Percentiles rank a stretch among this genome's conserved stretches.
phyloP scores from a whole-genome alignment of 2,888 invertebrate genomes.

The Tipula lateralis region DNA sequence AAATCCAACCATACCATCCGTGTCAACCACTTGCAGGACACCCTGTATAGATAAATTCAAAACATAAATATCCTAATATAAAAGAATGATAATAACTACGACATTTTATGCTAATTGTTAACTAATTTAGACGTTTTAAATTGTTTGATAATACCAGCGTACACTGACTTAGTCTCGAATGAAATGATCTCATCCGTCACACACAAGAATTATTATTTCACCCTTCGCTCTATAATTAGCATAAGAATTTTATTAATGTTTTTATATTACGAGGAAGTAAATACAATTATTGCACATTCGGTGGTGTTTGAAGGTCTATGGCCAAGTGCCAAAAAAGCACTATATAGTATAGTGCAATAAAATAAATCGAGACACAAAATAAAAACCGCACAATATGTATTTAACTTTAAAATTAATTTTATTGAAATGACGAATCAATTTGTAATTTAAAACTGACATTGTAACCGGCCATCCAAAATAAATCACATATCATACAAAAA shows the following conservation, averaged over 20 bases:
- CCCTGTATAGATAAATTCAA: too few relatives aligned
- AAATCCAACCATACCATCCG: too few relatives aligned
- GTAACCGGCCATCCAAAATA: not conserved
- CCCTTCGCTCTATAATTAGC: not conserved
- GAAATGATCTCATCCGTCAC: not conserved
- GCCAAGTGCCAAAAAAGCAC: not conserved
- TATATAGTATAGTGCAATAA: not conserved
- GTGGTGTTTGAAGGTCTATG: not conserved
- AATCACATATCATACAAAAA: not conserved
- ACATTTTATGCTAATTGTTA: not conserved
- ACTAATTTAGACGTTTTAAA: not conserved
- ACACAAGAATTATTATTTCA: not conserved
- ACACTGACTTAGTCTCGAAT: not conserved
- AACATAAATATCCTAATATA: not conserved
- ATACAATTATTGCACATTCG: not conserved
- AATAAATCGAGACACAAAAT: not conserved
- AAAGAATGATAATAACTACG: not conserved
- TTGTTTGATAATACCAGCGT: not conserved
- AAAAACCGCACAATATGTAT: not conserved
- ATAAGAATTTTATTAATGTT: not conserved
- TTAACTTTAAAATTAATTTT: not conserved
- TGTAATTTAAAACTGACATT: constrained; percentile 24
- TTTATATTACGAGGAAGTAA: not conserved
- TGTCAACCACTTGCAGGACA: too few relatives aligned
- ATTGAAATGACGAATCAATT: not conserved